Evolutionary conservation across 1,140 invertebrate species (phyloP).

Genomic region (Saccostrea cuccullata): DNA sequence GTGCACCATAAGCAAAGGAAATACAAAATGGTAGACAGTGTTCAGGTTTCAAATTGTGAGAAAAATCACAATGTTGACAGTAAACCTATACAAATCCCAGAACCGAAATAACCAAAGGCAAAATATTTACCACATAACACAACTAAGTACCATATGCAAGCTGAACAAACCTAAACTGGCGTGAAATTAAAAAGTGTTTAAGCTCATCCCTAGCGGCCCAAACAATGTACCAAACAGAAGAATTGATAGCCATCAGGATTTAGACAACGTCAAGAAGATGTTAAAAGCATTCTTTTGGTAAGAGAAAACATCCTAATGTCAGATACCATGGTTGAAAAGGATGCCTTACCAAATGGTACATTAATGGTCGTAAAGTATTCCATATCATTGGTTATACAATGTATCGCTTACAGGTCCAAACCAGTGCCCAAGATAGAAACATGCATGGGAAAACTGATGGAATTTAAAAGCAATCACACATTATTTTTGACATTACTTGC

Average conservation of each 20-base stretch:
- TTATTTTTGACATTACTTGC: neutral
- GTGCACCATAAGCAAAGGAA: neutral
- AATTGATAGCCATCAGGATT: slow-evolving; percentile 3
- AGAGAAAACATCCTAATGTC: slow-evolving; percentile 5
- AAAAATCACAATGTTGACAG: neutral
- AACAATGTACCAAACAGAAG: neutral
- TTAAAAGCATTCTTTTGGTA: slow-evolving; percentile 18
- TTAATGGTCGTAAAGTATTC: neutral
- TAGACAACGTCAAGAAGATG: neutral
- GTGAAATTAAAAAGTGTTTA: slow-evolving; percentile 13
- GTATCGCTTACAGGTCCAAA: neutral
- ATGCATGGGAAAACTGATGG: neutral
- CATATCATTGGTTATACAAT: neutral
- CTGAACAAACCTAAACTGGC: slow-evolving; percentile 6
- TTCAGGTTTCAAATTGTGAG: neutral
- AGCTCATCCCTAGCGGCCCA: neutral
- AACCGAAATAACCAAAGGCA: neutral
- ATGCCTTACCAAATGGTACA: neutral
- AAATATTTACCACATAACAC: slow-evolving; percentile 3
- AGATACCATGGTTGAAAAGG: neutral
- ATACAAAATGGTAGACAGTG: neutral
- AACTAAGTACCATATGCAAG: slow-evolving; percentile 3
- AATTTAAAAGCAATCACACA: neutral
- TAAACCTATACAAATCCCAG: neutral
- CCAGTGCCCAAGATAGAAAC: neutral